Evolutionary conservation across 2,113 vertebrate genomes (phyloP), one percentile per base, ranked within the genome.

Genomic region (Lasiurus cinereus): DNA sequence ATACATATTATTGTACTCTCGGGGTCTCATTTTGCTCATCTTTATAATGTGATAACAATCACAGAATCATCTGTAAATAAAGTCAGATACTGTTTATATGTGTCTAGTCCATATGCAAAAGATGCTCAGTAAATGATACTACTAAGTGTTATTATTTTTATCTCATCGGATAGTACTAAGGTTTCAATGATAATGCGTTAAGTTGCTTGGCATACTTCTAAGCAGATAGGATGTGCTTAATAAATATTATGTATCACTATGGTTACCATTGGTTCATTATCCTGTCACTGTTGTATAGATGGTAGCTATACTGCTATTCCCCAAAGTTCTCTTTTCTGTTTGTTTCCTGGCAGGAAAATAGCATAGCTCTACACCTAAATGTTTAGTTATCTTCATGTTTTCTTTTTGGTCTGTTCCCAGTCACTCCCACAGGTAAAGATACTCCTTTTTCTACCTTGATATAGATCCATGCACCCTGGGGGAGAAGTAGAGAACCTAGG

Each of bases 391-490:
- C 43, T 93, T 78, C 54, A n/a, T 46, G 15, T 39, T 85, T 95
- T 56, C 80, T 54, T 88, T 91, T 96, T 91, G 46, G 29, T 88
- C 29, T 43, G 48, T 88, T 94, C 67, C 16, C n/a, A 64, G 0
- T 43, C 39, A 67, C 8, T 24, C 1, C 14, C 50, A 39, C 12
- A 74, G 33, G 6, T 36, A 33, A 19, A 84, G 16, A 31, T 19
- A 43, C 50, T 88, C 7, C 52, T 50, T 83, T 80, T 31, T 59
- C 66, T 12, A 15, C 5, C 27, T 36, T 78, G 33, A 39, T 56
- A 24, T 5, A n/a, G 43, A 52, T 56, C 4, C 10, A 10, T 67
- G 3, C 21, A 59, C 39, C 12, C 73, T 50, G 31, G 18, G 19
- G 19, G 39, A 83, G 50, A 56, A 11, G 21, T 8, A 27, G n/a